These are phyloP conservation scores for Galerucella nymphaeae DNA, from an alignment of 2,888 invertebrate genomes.

Conservation along the genomic window DNA sequence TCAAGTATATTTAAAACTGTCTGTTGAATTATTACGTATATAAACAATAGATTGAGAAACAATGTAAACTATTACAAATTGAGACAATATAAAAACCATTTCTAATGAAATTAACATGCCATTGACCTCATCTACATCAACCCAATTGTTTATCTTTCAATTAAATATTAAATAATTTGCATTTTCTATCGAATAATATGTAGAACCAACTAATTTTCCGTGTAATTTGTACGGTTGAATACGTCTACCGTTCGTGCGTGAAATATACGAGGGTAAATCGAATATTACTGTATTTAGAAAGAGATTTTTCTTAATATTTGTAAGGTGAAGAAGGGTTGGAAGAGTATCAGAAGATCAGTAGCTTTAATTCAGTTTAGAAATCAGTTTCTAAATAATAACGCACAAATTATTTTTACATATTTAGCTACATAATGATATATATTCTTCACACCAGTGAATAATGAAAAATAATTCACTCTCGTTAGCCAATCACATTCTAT, in stretches of 20 bases:
- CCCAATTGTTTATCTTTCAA: slow-evolving; percentile 15
- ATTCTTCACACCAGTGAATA: no score
- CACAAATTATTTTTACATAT: no score
- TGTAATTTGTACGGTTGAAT: slow-evolving; percentile 13
- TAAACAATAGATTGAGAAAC: neutral
- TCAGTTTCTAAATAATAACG: no score
- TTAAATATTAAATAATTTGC: neutral
- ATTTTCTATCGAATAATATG: neutral
- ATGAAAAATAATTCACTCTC: no score
- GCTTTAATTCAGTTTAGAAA: no score
- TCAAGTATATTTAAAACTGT: neutral
- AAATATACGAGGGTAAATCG: neutral
- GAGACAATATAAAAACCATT: neutral
- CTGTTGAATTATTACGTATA: neutral
- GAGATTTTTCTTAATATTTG: no score
- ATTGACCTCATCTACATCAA: slow-evolving; percentile 1
- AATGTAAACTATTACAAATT: neutral
- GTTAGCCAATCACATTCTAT: no score
- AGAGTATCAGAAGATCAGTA: no score
- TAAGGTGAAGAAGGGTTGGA: no score
- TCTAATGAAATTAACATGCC: slow-evolving; percentile 3
- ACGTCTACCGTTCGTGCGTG: slow-evolving; percentile 8
- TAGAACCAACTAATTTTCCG: slow-evolving; percentile 4
- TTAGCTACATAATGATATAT: no score
- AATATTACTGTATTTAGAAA: no score